These are phyloP conservation scores for Melanogrammus aeglefinus DNA, from an alignment of 2,797 vertebrate genomes.

Conservation along the genomic window DNA sequence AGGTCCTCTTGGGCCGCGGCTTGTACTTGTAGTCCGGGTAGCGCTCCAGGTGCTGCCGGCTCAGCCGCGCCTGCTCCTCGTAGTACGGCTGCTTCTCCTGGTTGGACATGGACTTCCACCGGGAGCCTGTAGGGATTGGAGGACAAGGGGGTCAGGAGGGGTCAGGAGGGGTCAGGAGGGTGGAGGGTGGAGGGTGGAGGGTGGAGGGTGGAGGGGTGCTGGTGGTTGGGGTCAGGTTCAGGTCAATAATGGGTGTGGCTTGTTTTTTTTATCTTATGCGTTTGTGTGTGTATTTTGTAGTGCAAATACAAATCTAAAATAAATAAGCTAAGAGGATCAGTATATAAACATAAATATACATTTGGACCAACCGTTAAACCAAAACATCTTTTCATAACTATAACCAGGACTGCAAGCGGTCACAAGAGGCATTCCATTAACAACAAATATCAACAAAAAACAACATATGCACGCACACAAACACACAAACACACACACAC, in stretches of 20 bases:
- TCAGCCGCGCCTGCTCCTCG: constrained; percentile 93
- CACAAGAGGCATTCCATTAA: too few relatives aligned
- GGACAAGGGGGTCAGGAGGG: neutral
- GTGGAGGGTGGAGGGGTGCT: neutral
- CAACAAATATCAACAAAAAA: too few relatives aligned
- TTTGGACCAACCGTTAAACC: too few relatives aligned
- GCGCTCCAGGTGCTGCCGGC: constrained; percentile 94
- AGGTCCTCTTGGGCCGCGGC: constrained; percentile 93
- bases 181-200: neutral
- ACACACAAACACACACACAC: too few relatives aligned
- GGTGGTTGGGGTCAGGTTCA: neutral
- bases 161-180: neutral
- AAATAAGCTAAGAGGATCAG: too few relatives aligned
- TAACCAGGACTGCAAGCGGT: too few relatives aligned
- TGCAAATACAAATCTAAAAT: too few relatives aligned
- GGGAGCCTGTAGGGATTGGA: constrained; percentile 76
- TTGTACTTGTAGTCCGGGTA: constrained; percentile 99
- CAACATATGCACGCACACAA: too few relatives aligned
- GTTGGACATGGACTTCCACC: constrained; percentile 97
- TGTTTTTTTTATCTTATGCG: neutral
- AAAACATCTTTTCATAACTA: too few relatives aligned
- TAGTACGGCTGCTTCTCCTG: constrained; percentile 99
- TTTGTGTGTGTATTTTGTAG: too few relatives aligned
- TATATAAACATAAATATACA: too few relatives aligned
- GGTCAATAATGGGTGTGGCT: neutral